Base-by-base conservation (phyloP, 2,797 vertebrate species). In the Aphelocoma californica region DNA sequence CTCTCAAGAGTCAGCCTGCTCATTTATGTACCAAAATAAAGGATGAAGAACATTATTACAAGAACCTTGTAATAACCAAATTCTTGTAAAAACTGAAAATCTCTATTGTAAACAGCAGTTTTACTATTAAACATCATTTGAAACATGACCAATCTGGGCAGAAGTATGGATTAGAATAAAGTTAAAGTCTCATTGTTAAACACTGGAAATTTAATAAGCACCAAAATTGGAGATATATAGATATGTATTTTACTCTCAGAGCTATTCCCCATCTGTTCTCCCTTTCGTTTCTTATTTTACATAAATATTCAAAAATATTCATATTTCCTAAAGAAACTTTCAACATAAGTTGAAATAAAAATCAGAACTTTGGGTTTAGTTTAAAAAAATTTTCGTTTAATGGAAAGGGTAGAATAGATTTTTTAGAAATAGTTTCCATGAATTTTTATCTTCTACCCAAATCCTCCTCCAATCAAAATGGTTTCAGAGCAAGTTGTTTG, bases 291-390 rank as follows among this genome's bases (percentile, higher is more conserved):
- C 94, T 91, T 83, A 40, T 86, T 96, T 95, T 88, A 95, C 90
- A 94, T 97, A 95, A 94, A 94, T 90, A 97, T 92, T 95, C 65
- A 95, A 81, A 94, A 94, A 86, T 85, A 93, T 84, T 92, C 90
- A 45, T 81, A 72, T 86, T 95, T 94, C 36, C 53, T 45, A 57
- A 92, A 84, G 88, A 96, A 95, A 81, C 45, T 88, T 90, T 57
- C 34, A 77, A 79, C 32, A 73, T 38, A 94, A 90, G 66, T 61
- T 90, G 51, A 95, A 93, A 83, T 74, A 88, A 89, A 88, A 86
- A 75, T 66, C 44, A 67, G 75, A 79, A 83, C 86, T 87, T 71
- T 38, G 38, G 32, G 14, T 36, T 69, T 65, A 34, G 28, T 58
- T 78, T 42, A 42, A 42, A 12, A 79, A 81, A 64, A 88, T 67